Conservation (phyloP, 2,113 vertebrate species). For the Phodopus roborovskii region DNA sequence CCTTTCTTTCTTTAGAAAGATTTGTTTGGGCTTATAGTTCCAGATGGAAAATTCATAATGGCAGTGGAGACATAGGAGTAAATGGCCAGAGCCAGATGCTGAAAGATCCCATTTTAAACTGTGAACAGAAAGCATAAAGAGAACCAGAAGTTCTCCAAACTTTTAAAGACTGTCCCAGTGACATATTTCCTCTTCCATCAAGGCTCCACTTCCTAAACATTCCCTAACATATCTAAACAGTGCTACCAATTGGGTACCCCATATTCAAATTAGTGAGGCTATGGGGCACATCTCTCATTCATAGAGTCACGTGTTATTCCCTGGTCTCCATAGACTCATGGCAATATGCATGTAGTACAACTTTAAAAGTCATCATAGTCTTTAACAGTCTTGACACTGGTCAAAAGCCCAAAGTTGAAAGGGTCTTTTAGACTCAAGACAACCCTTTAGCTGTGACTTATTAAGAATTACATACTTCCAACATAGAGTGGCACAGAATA, state of each 20-base stretch:
- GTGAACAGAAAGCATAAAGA: neutral
- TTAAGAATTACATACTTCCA: neutral
- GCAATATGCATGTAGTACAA: neutral
- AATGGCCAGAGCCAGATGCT: neutral
- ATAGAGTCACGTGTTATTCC: neutral
- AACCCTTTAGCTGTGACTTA: neutral
- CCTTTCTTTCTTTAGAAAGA: no score
- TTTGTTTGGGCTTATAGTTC: neutral
- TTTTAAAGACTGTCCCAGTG: neutral
- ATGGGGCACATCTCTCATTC: neutral
- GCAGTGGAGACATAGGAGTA: neutral
- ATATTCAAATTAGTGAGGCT: neutral
- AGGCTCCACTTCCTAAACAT: neutral
- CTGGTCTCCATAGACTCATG: neutral
- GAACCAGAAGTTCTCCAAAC: neutral
- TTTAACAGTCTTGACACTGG: neutral
- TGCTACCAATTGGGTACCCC: neutral
- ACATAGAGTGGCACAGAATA: neutral
- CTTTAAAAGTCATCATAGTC: neutral
- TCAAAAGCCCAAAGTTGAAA: neutral
- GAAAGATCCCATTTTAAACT: neutral
- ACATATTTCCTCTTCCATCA: neutral
- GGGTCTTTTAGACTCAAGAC: neutral
- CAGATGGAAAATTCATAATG: neutral
- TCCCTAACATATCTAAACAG: neutral